Conservation (phyloP, 1,140 invertebrate genomes). For the Drosophila sucinea region DNA sequence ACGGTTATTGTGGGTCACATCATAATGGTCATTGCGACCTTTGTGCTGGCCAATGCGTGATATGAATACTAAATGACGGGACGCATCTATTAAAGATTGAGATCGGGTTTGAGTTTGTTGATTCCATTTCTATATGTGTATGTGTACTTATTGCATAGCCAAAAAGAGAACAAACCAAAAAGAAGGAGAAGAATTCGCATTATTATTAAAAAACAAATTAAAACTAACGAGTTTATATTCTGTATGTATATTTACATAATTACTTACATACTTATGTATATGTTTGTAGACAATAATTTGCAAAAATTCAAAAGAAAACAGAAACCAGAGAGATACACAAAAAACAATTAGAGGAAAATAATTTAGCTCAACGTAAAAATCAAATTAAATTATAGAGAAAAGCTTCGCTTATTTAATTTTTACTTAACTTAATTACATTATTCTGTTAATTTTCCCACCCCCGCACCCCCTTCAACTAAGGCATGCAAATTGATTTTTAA, state of each 20-base stretch:
- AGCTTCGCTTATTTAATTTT: constrained; percentile 35
- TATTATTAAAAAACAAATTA: constrained; percentile 22
- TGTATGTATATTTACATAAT: constrained; percentile 11
- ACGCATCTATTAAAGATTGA: not conserved
- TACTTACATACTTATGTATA: constrained; percentile 35
- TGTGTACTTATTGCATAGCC: constrained; percentile 24
- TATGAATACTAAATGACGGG: constrained; percentile 57
- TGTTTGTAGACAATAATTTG: constrained; percentile 80
- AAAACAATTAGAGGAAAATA: constrained; percentile 38
- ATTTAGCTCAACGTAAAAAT: not conserved
- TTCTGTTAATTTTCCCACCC: constrained; percentile 21
- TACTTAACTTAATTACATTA: constrained; percentile 13
- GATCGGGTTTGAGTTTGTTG: constrained; percentile 35
- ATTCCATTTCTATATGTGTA: constrained; percentile 23
- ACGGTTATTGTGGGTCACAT: constrained; percentile 68
- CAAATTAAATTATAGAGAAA: constrained; percentile 45
- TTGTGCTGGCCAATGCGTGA: constrained; percentile 79
- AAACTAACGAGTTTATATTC: constrained; percentile 49
- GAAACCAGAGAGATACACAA: not conserved
- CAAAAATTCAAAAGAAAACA: constrained; percentile 25
- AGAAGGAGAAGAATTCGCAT: constrained; percentile 33
- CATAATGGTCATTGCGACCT: constrained; percentile 74
- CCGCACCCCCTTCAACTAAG: constrained; percentile 9
- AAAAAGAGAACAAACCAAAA: constrained; percentile 30
- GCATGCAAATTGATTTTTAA: constrained; percentile 29